phyloP scores from a whole-genome alignment of 2,888 invertebrate species.

The Meta bourneti region DNA sequence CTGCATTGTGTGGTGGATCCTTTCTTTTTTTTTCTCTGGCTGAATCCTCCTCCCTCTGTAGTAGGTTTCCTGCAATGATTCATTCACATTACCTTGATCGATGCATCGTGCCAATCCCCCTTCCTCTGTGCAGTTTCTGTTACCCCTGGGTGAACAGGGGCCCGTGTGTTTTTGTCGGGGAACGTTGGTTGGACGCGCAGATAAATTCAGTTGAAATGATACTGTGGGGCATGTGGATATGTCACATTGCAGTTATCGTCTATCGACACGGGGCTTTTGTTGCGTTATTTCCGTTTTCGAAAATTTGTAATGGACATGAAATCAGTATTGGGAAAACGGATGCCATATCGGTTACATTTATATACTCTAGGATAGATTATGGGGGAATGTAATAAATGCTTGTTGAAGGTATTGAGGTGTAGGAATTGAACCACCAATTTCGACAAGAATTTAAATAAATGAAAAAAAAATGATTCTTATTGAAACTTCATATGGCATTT shows the following conservation, averaged over 20 bases:
- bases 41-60: constrained; percentile 10
- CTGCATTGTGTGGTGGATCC: constrained; percentile 31
- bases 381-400: not conserved
- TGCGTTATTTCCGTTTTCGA: constrained; percentile 22
- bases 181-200: constrained; percentile 8
- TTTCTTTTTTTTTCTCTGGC: constrained; percentile 17
- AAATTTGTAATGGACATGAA: not conserved
- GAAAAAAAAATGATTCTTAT: too few relatives aligned
- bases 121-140: not conserved
- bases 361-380: not conserved
- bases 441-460: not conserved
- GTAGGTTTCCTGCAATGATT: constrained; percentile 68
- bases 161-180: not conserved
- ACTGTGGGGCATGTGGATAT: not conserved
- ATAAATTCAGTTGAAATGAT: constrained; percentile 25
- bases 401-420: not conserved
- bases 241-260: not conserved
- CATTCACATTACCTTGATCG: constrained; percentile 52
- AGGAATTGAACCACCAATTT: not conserved
- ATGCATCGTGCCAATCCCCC: constrained; percentile 38
- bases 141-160: not conserved
- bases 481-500: too few relatives aligned
- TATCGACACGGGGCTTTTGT: too few relatives aligned
- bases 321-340: constrained; percentile 4
- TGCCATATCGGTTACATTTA: not conserved